Conservation (phyloP, 2,888 invertebrate species). For the Hecatera dysodea region DNA sequence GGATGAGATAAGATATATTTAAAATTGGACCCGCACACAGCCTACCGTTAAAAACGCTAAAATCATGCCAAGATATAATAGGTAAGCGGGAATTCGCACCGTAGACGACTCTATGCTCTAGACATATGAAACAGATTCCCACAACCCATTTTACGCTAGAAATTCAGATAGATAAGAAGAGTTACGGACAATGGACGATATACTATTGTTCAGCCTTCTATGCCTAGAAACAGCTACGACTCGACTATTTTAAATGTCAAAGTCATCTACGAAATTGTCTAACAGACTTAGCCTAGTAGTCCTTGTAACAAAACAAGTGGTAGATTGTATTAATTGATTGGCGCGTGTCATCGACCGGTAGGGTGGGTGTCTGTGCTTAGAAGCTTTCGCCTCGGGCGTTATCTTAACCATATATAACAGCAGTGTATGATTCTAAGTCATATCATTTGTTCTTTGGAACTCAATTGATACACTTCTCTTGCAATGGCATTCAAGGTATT, state of each 20-base stretch:
- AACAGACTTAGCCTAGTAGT: constrained; percentile 58
- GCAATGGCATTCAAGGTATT: constrained; percentile 73
- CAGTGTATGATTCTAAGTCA: constrained; percentile 40
- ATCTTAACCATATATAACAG: constrained; percentile 67
- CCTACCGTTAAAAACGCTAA: no score
- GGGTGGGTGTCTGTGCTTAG: constrained; percentile 40
- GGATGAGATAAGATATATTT: no score
- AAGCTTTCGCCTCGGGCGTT: constrained; percentile 61
- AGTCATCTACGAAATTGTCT: constrained; percentile 28
- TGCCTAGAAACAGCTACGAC: not conserved
- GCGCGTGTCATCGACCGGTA: constrained; percentile 65
- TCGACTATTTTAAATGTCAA: constrained; percentile 36
- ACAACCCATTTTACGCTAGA: not conserved
- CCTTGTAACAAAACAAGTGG: constrained; percentile 72
- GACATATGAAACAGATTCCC: no score
- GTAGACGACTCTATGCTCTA: no score
- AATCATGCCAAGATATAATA: no score
- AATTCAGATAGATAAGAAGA: not conserved
- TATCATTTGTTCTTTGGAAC: constrained; percentile 61
- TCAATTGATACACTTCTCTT: constrained; percentile 57
- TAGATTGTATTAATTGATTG: constrained; percentile 70
- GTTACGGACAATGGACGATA: not conserved
- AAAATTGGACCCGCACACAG: no score
- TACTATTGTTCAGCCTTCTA: not conserved
- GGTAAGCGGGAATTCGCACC: not conserved